These are phyloP conservation scores for Eutolmus rufibarbis DNA, from an alignment of 2,888 invertebrate species.

Conservation along the genomic window DNA sequence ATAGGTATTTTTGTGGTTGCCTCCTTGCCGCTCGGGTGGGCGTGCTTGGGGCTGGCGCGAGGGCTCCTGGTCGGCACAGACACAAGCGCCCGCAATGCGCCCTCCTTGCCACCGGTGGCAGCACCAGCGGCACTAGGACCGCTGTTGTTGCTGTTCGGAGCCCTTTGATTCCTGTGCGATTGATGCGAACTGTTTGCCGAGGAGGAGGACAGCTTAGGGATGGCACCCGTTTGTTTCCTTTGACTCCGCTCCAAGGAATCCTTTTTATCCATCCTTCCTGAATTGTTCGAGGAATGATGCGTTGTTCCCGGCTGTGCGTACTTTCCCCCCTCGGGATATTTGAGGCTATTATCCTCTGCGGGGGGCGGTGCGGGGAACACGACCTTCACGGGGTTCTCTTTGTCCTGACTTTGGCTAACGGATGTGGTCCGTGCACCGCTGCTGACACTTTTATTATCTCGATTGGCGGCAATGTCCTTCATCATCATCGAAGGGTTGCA, in stretches of 20 bases:
- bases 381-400: conserved; percentile 20
- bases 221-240: conserved; percentile 55
- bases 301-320: conserved; percentile 14
- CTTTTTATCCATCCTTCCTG: conserved; percentile 29
- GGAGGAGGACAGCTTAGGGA: conserved; percentile 54
- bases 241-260: conserved; percentile 36
- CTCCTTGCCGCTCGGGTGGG: not conserved
- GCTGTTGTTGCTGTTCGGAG: not conserved
- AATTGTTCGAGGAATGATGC: not conserved
- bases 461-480: conserved; percentile 30
- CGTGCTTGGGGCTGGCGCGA: conserved; percentile 27
- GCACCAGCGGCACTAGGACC: not conserved
- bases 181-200: conserved; percentile 40
- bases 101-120: not conserved
- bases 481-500: not conserved
- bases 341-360: not conserved
- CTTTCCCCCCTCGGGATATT: conserved; percentile 7
- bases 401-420: not conserved
- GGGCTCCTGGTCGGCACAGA: conserved; percentile 22
- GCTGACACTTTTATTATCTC: conserved; percentile 29
- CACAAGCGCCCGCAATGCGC: not conserved
- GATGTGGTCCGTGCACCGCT: not conserved
- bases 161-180: conserved; percentile 28
- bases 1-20: not conserved
- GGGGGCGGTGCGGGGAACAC: not conserved